These are phyloP conservation scores for Phaetusa simplex DNA, from an alignment of 2,113 vertebrate genomes.

Conservation along the genomic window DNA sequence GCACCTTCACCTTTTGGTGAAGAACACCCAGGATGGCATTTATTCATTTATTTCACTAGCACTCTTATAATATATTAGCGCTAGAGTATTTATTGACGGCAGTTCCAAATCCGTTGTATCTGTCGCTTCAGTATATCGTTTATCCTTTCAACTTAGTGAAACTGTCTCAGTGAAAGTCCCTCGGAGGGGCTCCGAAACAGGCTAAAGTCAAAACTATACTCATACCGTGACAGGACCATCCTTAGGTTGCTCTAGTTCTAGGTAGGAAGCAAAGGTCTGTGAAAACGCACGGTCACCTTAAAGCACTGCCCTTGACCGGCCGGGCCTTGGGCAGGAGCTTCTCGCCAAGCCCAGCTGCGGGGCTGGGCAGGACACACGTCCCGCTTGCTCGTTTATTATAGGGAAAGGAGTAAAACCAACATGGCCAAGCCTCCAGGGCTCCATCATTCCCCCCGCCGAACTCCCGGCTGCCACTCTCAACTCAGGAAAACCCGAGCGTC, in stretches of 20 bases:
- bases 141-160: not conserved
- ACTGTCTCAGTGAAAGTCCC: not conserved
- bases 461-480: not conserved
- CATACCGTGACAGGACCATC: not conserved
- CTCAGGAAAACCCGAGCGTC: not conserved
- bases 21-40: not conserved
- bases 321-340: not conserved
- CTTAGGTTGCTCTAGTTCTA: not conserved
- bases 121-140: not conserved
- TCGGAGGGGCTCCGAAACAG: not conserved
- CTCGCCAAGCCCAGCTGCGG: not conserved
- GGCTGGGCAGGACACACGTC: no score
- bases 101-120: not conserved
- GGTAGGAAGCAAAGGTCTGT: not conserved
- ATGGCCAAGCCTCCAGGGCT: accelerated
- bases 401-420: not conserved
- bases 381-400: accelerated
- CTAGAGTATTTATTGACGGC: not conserved
- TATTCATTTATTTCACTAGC: not conserved
- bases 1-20: not conserved
- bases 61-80: not conserved
- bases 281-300: not conserved
- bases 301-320: not conserved
- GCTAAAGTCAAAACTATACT: not conserved
- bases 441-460: not conserved